Base-by-base conservation (phyloP, 2,113 vertebrate species). In the Hypanus sabinus region DNA sequence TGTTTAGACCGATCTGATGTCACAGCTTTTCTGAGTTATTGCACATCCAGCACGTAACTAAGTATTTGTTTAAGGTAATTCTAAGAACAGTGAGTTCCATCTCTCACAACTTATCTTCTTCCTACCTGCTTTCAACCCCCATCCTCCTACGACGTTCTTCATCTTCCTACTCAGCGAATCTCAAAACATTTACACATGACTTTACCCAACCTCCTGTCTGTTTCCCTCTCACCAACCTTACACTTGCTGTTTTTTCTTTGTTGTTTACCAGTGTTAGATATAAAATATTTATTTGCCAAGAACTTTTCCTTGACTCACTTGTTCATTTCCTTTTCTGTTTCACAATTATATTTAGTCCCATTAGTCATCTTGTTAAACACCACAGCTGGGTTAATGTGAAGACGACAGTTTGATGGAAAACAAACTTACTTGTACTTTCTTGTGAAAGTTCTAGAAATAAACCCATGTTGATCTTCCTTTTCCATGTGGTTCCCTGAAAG, bases 361-460 rank as follows among this genome's bases (percentile, higher is more conserved):
- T 10, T 24, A 55, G 55, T 55, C 80, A 55, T 83, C 83, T 87
- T 87, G 30, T 87, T 87, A 60, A 60, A 87, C 55, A 87, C 11
- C 4, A 57, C 81, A 60, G 55, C 27, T 46, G 57, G 57, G 81
- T 30, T 57, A 57, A 57, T 55, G 20, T 4, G 20, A 57, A 85
- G 46, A 27, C 24, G 30, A 30, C 27, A 27, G 55, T n/a, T 88
- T 62, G 57, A 62, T 16, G 14, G 60, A 62, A 16, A 6, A 80
- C 46, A 55, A 27, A 62, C 96, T 60, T 95, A 97, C 97, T 96
- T 97, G 96, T 97, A 97, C 94, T 97, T 97, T 94, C 97, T 95
- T 16, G 96, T 96, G 83, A 97, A 97, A 95, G 95, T 95, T 95
- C 97, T 96, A 90, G 96, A 94, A 65, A 97, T 96, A 94, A 95